phyloP scores from a whole-genome alignment of 53 echinoderm and acorn worm species.

The Antedon mediterranea region DNA sequence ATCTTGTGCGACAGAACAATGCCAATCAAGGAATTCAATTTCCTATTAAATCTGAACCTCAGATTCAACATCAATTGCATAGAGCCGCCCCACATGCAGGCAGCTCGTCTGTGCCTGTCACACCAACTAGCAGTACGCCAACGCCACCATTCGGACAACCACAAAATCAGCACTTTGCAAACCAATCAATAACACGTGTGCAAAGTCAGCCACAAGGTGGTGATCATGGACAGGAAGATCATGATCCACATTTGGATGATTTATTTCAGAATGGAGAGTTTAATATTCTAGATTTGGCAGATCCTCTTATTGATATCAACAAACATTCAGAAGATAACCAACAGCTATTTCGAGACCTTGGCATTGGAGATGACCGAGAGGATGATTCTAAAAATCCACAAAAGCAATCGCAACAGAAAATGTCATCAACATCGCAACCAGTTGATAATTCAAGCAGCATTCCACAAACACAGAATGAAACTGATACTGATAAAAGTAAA shows the following conservation, averaged over 20 bases:
- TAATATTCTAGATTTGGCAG: slow-evolving; percentile 85
- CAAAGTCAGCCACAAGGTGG: slow-evolving; percentile 10
- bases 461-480: slow-evolving; percentile 1
- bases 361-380: slow-evolving; percentile 58
- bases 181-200: slow-evolving; percentile 5
- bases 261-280: slow-evolving; percentile 76
- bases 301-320: slow-evolving; percentile 81
- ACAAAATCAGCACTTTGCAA: slow-evolving; percentile 8
- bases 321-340: slow-evolving; percentile 95
- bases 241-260: slow-evolving; percentile 88
- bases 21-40: background rate
- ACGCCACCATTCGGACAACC: slow-evolving; percentile 18
- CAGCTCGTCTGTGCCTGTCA: background rate
- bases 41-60: background rate
- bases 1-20: slow-evolving; percentile 40
- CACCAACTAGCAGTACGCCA: background rate
- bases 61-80: background rate
- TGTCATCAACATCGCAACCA: background rate
- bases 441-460: background rate
- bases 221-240: slow-evolving; percentile 35
- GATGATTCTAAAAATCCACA: slow-evolving; percentile 14
- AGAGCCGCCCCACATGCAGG: background rate
- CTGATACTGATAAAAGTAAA: background rate
- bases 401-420: slow-evolving; percentile 1
- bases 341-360: slow-evolving; percentile 88